Conservation (phyloP, 2,797 vertebrate species). For the Pelodytes ibericus region DNA sequence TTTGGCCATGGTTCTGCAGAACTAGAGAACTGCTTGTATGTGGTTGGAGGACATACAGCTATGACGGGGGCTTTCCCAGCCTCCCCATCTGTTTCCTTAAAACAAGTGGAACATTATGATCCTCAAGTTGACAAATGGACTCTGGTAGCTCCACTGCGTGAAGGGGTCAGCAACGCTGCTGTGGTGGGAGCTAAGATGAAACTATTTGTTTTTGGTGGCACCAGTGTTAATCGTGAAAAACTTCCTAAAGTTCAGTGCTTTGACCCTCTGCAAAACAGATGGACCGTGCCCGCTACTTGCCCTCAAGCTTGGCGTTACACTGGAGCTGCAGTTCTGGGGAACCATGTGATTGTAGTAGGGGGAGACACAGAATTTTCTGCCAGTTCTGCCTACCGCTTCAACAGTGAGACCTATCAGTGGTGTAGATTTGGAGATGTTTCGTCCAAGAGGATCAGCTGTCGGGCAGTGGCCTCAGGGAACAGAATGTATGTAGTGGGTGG, state of each 20-base stretch:
- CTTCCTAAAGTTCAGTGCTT: constrained; percentile 86
- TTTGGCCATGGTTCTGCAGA: constrained; percentile 85
- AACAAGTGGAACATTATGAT: constrained; percentile 87
- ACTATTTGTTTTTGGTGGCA: constrained; percentile 84
- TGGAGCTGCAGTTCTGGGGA: constrained; percentile 80
- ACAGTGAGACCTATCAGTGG: constrained; percentile 88
- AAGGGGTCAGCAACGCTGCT: constrained; percentile 85
- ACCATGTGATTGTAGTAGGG: constrained; percentile 82
- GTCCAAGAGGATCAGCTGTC: constrained; percentile 83
- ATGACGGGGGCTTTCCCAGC: constrained; percentile 81
- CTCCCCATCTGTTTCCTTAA: constrained; percentile 84
- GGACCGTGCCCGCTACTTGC: constrained; percentile 80
- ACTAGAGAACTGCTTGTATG: constrained; percentile 80
- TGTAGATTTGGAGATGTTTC: constrained; percentile 83
- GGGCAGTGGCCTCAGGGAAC: constrained; percentile 82
- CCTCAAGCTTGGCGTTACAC: constrained; percentile 87
- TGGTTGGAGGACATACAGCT: constrained; percentile 84
- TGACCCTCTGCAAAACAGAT: constrained; percentile 81
- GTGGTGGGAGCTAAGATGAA: constrained; percentile 85
- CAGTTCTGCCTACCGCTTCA: constrained; percentile 84
- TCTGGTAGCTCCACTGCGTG: constrained; percentile 82
- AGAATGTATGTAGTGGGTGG: constrained; percentile 84
- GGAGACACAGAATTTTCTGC: constrained; percentile 85
- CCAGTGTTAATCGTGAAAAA: constrained; percentile 81
- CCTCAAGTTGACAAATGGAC: constrained; percentile 85